Evolutionary conservation across 2,797 vertebrate species (phyloP), one percentile per base, ranked within the genome.

Genomic region (Melanotaenia nigrans): DNA sequence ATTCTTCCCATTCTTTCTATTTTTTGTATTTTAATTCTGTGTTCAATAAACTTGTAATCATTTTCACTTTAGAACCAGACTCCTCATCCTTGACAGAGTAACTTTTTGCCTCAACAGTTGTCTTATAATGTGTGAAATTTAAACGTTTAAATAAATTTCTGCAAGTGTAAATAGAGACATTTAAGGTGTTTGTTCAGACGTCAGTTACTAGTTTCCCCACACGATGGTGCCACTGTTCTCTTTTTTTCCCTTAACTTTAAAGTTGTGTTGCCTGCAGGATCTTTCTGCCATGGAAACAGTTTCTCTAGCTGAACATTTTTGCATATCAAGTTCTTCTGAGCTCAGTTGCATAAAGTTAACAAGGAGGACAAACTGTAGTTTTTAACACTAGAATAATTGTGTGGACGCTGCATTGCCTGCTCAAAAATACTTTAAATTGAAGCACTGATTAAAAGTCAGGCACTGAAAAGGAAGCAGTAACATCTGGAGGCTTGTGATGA

Each of bases 231-330:
- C 60, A 71, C 4, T 53, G 65, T 58, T 79, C 59, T 75, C 35
- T 33, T 49, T 75, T 16, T 74, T 65, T 14, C 2, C 3, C 57
- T 22, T 35, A 16, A 55, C 32, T 56, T 68, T 73, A 62, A 59
- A 73, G 55, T 71, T 57, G 22, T 64, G 73, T 65, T 51, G 3
- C 20, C 25, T 77, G 81, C 77, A 55, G 79, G 73, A 71, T 38
- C 74, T 25, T 45, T 68, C 86, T 66, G 45, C 87, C 42, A 84
- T 85, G 86, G 86, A 75, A 90, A 86, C 86, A 4, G 68, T 71
- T 75, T 70, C 71, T 68, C 68, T 25, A 55, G 40, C 61, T 76
- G 66, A 60, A 74, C 36, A 68, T 13, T 54, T 25, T 65, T 25
- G 28, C 47, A 24, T 64, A 61, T 66, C 42, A 20, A 20, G 6